Evolutionary conservation across 2,113 vertebrate genomes (phyloP).

Genomic region (Okapia johnstoni): DNA sequence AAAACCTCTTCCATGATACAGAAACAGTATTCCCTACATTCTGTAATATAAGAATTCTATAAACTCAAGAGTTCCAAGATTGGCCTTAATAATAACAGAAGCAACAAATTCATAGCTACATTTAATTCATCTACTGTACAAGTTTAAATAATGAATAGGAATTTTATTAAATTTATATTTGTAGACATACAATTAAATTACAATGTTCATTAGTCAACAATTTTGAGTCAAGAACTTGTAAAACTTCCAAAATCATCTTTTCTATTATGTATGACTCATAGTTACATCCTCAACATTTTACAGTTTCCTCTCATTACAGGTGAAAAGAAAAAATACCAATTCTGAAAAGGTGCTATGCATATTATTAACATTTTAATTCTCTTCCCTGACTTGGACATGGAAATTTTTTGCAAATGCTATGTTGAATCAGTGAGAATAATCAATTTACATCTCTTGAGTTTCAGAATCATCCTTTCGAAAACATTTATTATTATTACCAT

Average conservation of each 20-base stretch:
- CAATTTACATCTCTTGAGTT: neutral
- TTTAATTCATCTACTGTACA: neutral
- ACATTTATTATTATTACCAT: neutral
- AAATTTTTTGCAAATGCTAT: neutral
- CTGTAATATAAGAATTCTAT: neutral
- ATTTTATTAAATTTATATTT: neutral
- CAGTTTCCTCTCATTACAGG: neutral
- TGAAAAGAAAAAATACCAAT: constrained; percentile 6
- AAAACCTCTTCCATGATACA: neutral
- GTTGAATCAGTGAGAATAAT: neutral
- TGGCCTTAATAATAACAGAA: neutral
- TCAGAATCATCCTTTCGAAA: neutral
- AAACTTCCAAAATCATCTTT: neutral
- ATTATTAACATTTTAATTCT: neutral
- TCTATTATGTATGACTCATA: neutral
- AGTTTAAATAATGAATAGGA: neutral
- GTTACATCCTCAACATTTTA: neutral
- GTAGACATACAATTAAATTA: neutral
- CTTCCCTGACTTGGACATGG: neutral
- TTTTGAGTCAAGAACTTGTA: neutral
- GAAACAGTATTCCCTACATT: neutral
- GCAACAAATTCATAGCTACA: neutral
- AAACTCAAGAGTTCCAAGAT: neutral
- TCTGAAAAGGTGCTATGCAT: neutral
- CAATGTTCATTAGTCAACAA: neutral